Conservation (phyloP, 2,113 vertebrate species). For the Serinus canaria region DNA sequence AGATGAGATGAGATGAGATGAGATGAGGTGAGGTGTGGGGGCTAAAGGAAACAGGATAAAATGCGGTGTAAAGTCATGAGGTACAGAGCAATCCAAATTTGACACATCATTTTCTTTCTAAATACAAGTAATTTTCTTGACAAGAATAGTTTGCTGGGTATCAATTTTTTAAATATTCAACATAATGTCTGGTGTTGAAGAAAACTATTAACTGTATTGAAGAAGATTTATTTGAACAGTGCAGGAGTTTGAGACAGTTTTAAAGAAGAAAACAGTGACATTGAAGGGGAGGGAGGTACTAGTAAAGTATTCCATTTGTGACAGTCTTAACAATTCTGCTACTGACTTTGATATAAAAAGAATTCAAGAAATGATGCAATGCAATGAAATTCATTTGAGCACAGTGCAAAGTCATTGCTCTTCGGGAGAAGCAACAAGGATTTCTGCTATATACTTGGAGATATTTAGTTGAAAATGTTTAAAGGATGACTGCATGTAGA, state of each 20-base stretch:
- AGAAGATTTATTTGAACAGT: neutral
- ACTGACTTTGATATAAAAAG: neutral
- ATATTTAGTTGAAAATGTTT: neutral
- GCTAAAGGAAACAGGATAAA: neutral
- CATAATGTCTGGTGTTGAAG: neutral
- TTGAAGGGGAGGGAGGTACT: neutral
- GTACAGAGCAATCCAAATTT: neutral
- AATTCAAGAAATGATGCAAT: neutral
- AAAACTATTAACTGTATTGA: neutral
- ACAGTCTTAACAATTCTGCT: neutral
- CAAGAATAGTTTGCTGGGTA: neutral
- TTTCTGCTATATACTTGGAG: neutral
- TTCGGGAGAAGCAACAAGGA: neutral
- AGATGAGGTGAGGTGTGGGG: no score
- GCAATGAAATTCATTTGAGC: neutral
- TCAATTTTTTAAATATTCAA: neutral
- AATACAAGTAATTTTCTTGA: neutral
- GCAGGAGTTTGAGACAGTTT: neutral
- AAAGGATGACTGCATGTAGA: neutral
- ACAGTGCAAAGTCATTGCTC: neutral
- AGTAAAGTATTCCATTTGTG: neutral
- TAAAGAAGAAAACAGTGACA: neutral
- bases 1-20: no score
- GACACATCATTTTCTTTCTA: accelerated
- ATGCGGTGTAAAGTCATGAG: neutral